Conservation (phyloP, 2,113 vertebrate species). For the Ascaphus truei region DNA sequence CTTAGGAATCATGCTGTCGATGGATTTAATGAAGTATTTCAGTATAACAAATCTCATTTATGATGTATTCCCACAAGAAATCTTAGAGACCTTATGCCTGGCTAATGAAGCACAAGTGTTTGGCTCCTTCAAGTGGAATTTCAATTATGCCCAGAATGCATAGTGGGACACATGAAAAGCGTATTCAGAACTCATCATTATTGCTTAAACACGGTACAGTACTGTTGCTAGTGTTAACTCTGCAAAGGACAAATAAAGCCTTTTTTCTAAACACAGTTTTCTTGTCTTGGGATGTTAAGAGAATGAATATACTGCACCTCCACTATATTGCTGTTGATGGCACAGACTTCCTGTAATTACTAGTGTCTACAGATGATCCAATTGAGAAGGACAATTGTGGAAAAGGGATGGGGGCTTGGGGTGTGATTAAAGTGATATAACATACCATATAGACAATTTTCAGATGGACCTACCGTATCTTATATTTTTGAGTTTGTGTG, state of each 20-base stretch:
- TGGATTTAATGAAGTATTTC: conserved; percentile 35
- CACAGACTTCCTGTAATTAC: too few species aligned
- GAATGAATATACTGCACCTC: too few species aligned
- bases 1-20: conserved; percentile 7
- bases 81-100: conserved; percentile 29
- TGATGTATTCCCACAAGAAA: conserved; percentile 33
- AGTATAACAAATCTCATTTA: conserved; percentile 34
- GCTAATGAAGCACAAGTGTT: conserved; percentile 38
- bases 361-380: too few species aligned
- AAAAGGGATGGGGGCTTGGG: too few species aligned
- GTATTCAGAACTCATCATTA: conserved; percentile 44
- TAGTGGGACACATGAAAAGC: conserved; percentile 35
- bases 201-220: conserved; percentile 32
- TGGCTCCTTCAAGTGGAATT: conserved; percentile 44
- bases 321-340: too few species aligned
- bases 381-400: too few species aligned
- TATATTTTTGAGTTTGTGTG: too few species aligned
- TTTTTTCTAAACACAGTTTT: too few species aligned
- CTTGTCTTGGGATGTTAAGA: too few species aligned
- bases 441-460: too few species aligned
- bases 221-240: conserved; percentile 42
- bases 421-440: too few species aligned
- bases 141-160: conserved; percentile 42
- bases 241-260: conserved; percentile 38
- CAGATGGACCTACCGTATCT: too few species aligned